Percentiles rank a stretch among this genome's conserved stretches.
Conservation (phyloP, 2,888 invertebrate genomes). For the Camponotus fellah region DNA sequence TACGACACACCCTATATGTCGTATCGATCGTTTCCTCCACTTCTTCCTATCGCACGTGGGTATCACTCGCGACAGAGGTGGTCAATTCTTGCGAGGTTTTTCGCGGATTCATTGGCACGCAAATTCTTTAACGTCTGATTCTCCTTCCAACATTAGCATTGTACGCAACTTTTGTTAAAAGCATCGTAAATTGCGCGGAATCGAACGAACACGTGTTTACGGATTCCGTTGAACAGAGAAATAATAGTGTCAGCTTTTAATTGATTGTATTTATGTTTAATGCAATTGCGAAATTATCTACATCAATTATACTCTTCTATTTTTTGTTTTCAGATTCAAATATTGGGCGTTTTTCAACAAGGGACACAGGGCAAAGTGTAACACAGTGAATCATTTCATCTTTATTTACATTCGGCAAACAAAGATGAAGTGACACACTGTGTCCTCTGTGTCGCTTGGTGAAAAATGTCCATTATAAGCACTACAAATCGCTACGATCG, state of each 20-base stretch:
- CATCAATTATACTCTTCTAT: not conserved
- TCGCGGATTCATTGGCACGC: not conserved
- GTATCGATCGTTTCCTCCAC: constrained; percentile 41
- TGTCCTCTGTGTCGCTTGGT: too few species aligned
- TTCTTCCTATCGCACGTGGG: constrained; percentile 39
- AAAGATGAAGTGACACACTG: too few species aligned
- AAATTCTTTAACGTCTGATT: not conserved
- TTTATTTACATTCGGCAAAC: too few species aligned
- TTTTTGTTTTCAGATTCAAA: not conserved
- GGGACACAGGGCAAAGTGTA: too few species aligned
- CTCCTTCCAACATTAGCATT: not conserved
- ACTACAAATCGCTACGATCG: not conserved
- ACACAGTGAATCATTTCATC: too few species aligned
- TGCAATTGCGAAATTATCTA: not conserved
- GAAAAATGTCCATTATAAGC: not conserved
- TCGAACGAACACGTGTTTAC: not conserved
- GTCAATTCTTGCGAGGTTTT: constrained; percentile 39
- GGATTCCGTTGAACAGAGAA: not conserved
- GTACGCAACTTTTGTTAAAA: not conserved
- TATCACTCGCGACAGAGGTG: constrained; percentile 29
- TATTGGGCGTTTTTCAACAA: too few species aligned
- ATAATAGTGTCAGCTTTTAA: not conserved
- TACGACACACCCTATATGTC: constrained; percentile 43
- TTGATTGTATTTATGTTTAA: not conserved
- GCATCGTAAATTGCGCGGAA: not conserved